Conservation (phyloP, 2,797 vertebrate genomes). For the Acipenser transmontanus region DNA sequence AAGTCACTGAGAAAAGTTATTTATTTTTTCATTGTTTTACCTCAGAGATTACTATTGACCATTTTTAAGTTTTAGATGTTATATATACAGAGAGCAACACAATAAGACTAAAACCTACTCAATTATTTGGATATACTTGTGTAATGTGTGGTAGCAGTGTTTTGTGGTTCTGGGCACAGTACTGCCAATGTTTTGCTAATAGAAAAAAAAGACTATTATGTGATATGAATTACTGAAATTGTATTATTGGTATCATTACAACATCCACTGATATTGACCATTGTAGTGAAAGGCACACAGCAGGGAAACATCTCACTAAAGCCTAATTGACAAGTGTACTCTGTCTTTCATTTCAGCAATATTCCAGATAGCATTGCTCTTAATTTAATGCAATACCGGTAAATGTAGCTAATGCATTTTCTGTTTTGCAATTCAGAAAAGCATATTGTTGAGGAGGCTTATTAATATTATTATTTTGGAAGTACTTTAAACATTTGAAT, state of each 20-base stretch:
- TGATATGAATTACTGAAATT: background rate
- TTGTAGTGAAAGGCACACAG: background rate
- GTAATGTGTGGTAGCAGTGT: too few relatives aligned
- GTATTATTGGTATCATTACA: background rate
- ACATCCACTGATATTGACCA: too few relatives aligned
- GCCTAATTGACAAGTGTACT: background rate
- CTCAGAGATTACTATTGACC: too few relatives aligned
- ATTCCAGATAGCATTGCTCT: background rate
- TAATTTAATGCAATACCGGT: slow-evolving; percentile 1
- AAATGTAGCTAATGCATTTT: slow-evolving; percentile 4
- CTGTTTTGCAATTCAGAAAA: background rate
- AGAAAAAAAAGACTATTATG: background rate
- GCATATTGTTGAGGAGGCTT: background rate
- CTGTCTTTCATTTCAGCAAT: slow-evolving; percentile 1
- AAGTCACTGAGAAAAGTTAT: too few relatives aligned
- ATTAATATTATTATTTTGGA: background rate
- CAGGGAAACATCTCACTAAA: background rate
- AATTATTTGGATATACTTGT: slow-evolving; percentile 48
- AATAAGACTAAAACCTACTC: too few relatives aligned
- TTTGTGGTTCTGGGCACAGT: too few relatives aligned
- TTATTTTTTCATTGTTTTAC: too few relatives aligned
- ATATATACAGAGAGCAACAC: too few relatives aligned
- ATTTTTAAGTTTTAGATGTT: too few relatives aligned
- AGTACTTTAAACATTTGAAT: too few relatives aligned
- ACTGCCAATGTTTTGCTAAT: background rate